phyloP scores from a whole-genome alignment of 2,888 invertebrate species.

The Oxycera nigricornis region DNA sequence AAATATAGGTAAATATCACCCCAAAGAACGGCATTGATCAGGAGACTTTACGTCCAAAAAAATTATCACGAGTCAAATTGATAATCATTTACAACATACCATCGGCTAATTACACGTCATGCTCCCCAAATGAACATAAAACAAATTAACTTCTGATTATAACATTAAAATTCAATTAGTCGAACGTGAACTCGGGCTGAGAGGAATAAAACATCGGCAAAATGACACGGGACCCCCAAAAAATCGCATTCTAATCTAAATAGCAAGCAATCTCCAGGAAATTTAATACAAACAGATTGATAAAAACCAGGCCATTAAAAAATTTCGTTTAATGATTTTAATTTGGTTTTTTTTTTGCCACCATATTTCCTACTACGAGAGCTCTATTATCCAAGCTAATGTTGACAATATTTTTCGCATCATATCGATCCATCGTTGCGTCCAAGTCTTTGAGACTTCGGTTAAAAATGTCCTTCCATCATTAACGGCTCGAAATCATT shows the following conservation, averaged over 20 bases:
- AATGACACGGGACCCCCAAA: background rate
- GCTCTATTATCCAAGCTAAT: slow-evolving; percentile 11
- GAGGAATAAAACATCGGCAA: background rate
- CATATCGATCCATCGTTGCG: background rate
- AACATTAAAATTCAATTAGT: slow-evolving; percentile 46
- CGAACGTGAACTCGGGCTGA: background rate
- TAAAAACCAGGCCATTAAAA: slow-evolving; percentile 46
- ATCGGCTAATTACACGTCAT: background rate
- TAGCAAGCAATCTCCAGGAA: slow-evolving; percentile 40
- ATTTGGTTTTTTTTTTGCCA: slow-evolving; percentile 39
- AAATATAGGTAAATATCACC: no score
- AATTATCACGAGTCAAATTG: no score
- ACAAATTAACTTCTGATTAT: slow-evolving; percentile 43
- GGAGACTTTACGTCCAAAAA: no score
- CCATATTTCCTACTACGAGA: background rate
- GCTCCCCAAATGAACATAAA: slow-evolving; percentile 11
- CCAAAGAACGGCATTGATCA: no score
- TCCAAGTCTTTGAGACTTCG: background rate
- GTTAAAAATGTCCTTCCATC: slow-evolving; percentile 36
- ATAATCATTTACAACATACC: no score
- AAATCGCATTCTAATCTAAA: background rate
- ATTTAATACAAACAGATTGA: slow-evolving; percentile 46
- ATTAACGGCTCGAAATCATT: slow-evolving; percentile 43
- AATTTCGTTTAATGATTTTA: slow-evolving; percentile 46
- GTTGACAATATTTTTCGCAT: slow-evolving; percentile 33